Evolutionary conservation across 2,888 invertebrate genomes (phyloP).

Genomic region (Drosophila prolongata): DNA sequence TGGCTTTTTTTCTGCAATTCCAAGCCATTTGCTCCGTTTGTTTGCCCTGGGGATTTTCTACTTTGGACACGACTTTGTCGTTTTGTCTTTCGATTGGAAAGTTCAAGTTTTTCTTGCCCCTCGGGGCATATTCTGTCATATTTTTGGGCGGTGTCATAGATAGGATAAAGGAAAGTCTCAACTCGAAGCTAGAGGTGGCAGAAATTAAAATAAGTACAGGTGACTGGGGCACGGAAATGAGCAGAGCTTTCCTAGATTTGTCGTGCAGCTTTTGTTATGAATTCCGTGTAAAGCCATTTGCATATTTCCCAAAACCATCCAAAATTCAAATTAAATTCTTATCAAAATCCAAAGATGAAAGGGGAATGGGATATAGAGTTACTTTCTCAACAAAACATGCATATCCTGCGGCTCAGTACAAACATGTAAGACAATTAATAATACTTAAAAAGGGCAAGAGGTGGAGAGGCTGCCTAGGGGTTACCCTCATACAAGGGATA

Average conservation of each 20-base stretch:
- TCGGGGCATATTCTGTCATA: conserved; percentile 31
- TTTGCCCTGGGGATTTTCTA: conserved; percentile 14
- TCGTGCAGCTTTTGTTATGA: neutral
- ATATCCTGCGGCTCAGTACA: conserved; percentile 64
- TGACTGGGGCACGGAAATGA: neutral
- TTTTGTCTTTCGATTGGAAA: conserved; percentile 32
- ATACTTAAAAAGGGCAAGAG: conserved; percentile 71
- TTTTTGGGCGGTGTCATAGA: conserved; percentile 26
- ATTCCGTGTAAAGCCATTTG: conserved; percentile 3
- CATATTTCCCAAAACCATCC: conserved; percentile 5
- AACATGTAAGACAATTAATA: conserved; percentile 78
- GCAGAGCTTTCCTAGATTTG: no score
- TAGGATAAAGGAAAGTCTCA: conserved; percentile 3
- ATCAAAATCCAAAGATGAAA: conserved; percentile 42
- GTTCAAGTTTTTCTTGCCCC: conserved; percentile 32
- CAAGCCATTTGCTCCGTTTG: conserved; percentile 10
- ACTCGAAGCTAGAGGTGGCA: conserved; percentile 9
- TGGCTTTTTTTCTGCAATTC: conserved; percentile 22
- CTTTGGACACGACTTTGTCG: conserved; percentile 44
- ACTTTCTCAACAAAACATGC: conserved; percentile 31
- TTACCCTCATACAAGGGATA: conserved; percentile 56
- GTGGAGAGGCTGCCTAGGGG: conserved; percentile 11
- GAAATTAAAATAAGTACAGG: conserved; percentile 21
- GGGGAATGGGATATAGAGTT: conserved; percentile 3
- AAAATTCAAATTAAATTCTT: conserved; percentile 62